Evolutionary conservation across 1,140 invertebrate genomes (phyloP), one percentile per base, ranked within the genome.

Genomic region (Drepana arcuata): DNA sequence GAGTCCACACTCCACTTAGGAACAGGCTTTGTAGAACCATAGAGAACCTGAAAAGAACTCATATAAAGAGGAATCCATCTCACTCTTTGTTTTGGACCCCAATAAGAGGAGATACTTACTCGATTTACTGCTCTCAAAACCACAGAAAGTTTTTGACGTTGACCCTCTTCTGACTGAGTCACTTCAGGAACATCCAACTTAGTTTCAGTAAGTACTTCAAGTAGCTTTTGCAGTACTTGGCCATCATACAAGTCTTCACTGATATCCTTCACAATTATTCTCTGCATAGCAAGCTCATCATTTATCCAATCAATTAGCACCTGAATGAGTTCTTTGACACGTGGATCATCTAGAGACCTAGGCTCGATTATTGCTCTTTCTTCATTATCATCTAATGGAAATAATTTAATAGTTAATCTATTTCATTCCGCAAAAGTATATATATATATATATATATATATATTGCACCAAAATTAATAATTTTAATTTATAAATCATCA

Each of bases 171-270:
- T 9, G 95, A 98, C 73, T 99, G 97, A 1, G 97, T 99, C 1
- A 99, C 97, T 87, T 99, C 98, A 2, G 96, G 95, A 1, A 99
- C 95, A 84, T 99, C 96, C 13, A 99, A 83, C 80, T 96, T 95
- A 18, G 92, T 89, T 25, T 90, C 89, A 0, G 94, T 95, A 15
- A 99, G 84, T 75, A 96, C 96, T 84, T 98, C 96, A 54, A 98
- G 87, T 5, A 99, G 81, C 84, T 99, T 99, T 73, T 99, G 97
- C 9, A 99, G 84, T 41, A 99, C 93, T 86, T 99, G 98, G 6
- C 98, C 98, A 88, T 99, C 98, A 81, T 98, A 99, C 34, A 99
- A 84, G 86, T 99, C 98, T 83, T 99, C 96, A 39, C 95, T 94
- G 24, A 99, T 91, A 63, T 97, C 91, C 78, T 98, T 97, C 0